phyloP scores from a whole-genome alignment of 2,888 invertebrate species.

The Exocentrus adspersus region DNA sequence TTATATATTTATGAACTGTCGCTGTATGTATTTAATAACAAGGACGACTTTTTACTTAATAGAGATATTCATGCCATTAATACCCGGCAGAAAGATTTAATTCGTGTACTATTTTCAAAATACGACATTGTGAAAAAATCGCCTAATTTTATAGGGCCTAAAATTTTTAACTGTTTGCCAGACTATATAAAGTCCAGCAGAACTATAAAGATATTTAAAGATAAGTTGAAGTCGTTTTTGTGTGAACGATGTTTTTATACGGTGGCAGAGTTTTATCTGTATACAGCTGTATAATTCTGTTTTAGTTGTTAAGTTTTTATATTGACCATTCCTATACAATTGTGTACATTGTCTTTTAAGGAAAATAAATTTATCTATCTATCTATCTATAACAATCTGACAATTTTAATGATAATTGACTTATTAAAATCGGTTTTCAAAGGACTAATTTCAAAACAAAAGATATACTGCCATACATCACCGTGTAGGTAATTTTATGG shows the following conservation, averaged over 20 bases:
- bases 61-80: background rate
- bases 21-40: background rate
- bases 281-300: too few species aligned
- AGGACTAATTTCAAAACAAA: too few species aligned
- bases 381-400: too few species aligned
- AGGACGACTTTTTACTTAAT: background rate
- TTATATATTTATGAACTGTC: background rate
- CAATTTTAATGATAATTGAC: too few species aligned
- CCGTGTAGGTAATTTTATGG: too few species aligned
- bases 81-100: background rate
- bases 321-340: too few species aligned
- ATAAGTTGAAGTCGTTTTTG: background rate
- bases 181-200: background rate
- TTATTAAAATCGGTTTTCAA: too few species aligned
- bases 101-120: background rate
- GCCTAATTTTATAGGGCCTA: background rate
- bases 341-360: too few species aligned
- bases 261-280: too few species aligned
- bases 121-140: background rate
- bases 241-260: background rate
- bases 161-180: background rate
- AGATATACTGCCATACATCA: too few species aligned
- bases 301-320: too few species aligned
- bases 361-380: too few species aligned
- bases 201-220: background rate